Evolutionary conservation across 2,888 invertebrate species (phyloP), one percentile per base, ranked within the genome.

Genomic region (Ctena decussata): DNA sequence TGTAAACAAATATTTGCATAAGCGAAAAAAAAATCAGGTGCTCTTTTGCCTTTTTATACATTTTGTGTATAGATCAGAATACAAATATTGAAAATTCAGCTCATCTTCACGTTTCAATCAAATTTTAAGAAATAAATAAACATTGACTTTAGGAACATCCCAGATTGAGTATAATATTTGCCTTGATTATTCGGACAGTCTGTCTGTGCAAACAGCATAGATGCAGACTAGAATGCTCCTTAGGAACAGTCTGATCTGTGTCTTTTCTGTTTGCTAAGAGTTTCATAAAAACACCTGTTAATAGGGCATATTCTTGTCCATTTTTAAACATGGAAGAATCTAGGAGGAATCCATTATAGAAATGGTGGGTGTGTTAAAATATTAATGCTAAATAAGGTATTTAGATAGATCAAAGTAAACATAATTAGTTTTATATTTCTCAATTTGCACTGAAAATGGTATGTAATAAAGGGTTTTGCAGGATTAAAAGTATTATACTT

Each of bases 81-180:
- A 30, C 39, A 70, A 72, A 78, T 78, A 72, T 69, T 72, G 18
- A 39, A 27, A 30, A 32, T 30, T 73, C 35, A 15, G 44, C 32
- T 24, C 32, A 70, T 80, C 75, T 70, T 70, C 35, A 8, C 39
- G 75, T 53, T 49, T 32, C 41, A 39, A 15, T 53, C 75, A 75
- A 32, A 80, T 80, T 75, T 80, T 57, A 76, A 80, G 37, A 71
- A 41, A 75, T 76, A 76, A 65, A 80, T 80, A 75, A 71, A 76
- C 46, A 70, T 71, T 65, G 65, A 65, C 35, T 65, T 65, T 65
- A 18, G 3, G 12, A 35, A 65, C 3, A 2, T 11, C 35, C 65
- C 18, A 21, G n/a, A n/a, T n/a, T n/a, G n/a, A n/a, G n/a, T n/a
- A n/a, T n/a, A n/a, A n/a, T n/a, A n/a, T n/a, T n/a, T n/a, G n/a